Evolutionary conservation across 2,113 vertebrate genomes (phyloP), one percentile per base, ranked within the genome.

Genomic region (Asarcornis scutulata): DNA sequence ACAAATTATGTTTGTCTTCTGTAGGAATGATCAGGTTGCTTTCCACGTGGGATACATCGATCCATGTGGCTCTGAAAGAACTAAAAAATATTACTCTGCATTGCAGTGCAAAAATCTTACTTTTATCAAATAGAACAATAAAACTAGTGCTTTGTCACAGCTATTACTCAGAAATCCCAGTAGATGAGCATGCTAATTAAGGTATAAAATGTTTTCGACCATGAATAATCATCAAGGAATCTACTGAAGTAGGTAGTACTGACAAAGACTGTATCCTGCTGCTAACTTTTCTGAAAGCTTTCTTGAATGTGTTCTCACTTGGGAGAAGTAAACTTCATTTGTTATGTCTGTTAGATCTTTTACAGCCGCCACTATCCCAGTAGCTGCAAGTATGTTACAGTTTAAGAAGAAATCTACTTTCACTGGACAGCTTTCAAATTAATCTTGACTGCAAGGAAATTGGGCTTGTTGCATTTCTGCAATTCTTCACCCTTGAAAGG

Each of bases 401-500:
- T 63, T 86, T 68, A 46, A 89, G 64, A 69, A 88, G 91, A 93
- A 52, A 56, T 21, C 34, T 2, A 55, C 86, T 93, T 96, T 87
- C 71, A 32, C 74, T 59, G 25, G 77, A 23, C 50, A 69, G 55
- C 77, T 87, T 93, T 86, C 92, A 94, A 89, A 79, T 89, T 62
- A 79, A 83, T 94, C 83, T 75, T 63, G 50, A 76, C 83, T 90
- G 58, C 0, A 9, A 91, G 93, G 95, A 93, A 96, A 82, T 86
- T 20, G 1, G 53, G 31, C 53, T 94, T 46, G 69, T 62, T 86
- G 83, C 86, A 76, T 95, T 93, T 92, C 88, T 96, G 77, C 84
- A 66, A 66, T 91, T 91, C 86, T 87, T 96, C 83, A 22, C 66
- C 48, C 44, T 76, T 88, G 86, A 93, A 90, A 94, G 73, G 80